A percentile compares a stretch with the other conserved stretches of the same genome.
phyloP scores from a whole-genome alignment of 2,888 invertebrate genomes.

The Bhutanitis thaidina region DNA sequence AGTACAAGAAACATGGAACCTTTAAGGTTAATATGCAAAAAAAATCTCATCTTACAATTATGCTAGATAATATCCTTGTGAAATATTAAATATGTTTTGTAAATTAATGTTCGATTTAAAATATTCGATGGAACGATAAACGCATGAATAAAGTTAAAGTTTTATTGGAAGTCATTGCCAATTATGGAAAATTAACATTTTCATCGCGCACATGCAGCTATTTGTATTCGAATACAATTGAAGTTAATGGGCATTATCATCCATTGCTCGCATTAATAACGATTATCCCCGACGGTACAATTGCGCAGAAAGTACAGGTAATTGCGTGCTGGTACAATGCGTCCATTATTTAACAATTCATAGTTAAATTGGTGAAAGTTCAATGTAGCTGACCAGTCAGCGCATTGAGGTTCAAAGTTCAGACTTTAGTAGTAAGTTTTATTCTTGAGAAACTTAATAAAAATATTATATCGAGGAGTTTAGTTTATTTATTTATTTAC shows the following conservation, averaged over 20 bases:
- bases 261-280: conserved; percentile 6
- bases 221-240: conserved; percentile 13
- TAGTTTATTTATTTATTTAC: too few relatives aligned
- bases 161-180: neutral
- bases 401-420: too few relatives aligned
- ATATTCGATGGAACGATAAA: neutral
- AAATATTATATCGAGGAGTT: too few relatives aligned
- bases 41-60: too few relatives aligned
- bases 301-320: conserved; percentile 2
- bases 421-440: too few relatives aligned
- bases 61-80: too few relatives aligned
- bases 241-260: conserved; percentile 7
- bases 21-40: too few relatives aligned
- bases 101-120: too few relatives aligned
- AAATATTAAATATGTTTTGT: too few relatives aligned
- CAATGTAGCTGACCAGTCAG: too few relatives aligned
- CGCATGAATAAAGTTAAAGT: neutral
- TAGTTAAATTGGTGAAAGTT: neutral
- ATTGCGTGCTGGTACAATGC: neutral
- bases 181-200: conserved; percentile 4
- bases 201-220: neutral
- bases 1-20: too few relatives aligned
- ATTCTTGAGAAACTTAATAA: too few relatives aligned
- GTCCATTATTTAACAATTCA: neutral
- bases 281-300: conserved; percentile 9